A percentile compares a stretch with the other conserved stretches of the same genome.
Conservation (phyloP, 2,113 vertebrate genomes). For the Alaudala cheleensis region DNA sequence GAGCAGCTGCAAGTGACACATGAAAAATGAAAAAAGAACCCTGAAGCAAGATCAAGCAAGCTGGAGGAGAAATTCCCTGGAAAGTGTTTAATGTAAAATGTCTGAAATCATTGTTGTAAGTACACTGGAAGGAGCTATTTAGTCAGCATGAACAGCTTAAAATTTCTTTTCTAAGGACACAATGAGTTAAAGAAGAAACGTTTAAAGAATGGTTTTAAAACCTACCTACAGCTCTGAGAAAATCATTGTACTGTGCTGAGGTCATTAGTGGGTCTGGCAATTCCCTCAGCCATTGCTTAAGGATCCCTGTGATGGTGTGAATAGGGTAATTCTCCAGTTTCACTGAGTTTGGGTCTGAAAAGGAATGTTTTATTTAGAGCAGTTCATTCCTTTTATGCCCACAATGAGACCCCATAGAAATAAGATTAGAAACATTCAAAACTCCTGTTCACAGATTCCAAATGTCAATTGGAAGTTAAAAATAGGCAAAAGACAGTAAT, state of each 20-base stretch:
- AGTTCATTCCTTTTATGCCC: not conserved
- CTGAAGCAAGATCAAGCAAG: not conserved
- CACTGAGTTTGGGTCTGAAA: constrained; percentile 82
- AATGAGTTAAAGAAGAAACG: not conserved
- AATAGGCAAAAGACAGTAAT: not conserved
- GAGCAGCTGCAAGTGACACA: not conserved
- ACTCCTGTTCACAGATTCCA: not conserved
- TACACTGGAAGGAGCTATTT: not conserved
- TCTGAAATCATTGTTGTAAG: not conserved
- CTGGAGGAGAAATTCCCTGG: not conserved
- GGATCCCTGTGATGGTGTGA: constrained; percentile 91
- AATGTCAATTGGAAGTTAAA: not conserved
- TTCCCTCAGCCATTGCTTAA: constrained; percentile 96
- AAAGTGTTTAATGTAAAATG: not conserved
- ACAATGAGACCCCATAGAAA: not conserved
- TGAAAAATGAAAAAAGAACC: not conserved
- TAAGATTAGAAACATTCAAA: not conserved
- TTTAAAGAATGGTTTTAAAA: not conserved
- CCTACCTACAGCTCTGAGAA: constrained; percentile 93
- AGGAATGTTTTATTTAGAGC: not conserved
- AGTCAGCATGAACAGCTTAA: not conserved
- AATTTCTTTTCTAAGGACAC: not conserved
- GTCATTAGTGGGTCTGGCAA: constrained; percentile 96
- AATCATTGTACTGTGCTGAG: constrained; percentile 90
- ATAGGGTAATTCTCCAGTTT: constrained; percentile 92